phyloP scores from a whole-genome alignment of 2,888 invertebrate species.

The Conops quadrifasciatus region DNA sequence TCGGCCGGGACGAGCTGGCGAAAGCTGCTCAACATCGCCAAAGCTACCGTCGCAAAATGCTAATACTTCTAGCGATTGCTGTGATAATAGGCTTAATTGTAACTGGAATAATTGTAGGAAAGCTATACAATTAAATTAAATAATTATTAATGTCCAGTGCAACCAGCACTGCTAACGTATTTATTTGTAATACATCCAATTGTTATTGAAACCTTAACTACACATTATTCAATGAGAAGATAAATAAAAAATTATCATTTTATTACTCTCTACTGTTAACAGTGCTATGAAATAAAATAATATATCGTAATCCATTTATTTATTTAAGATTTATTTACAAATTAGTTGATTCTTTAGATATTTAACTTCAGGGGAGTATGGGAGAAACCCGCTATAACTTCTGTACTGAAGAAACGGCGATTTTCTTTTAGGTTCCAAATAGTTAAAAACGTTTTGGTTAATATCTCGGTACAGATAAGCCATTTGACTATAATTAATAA shows the following conservation, averaged over 20 bases:
- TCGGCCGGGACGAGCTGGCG: constrained; percentile 80
- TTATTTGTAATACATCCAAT: constrained; percentile 29
- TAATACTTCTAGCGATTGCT: constrained; percentile 75
- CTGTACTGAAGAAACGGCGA: too few species aligned
- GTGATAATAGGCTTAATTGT: constrained; percentile 74
- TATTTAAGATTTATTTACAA: too few species aligned
- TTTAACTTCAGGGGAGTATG: too few species aligned
- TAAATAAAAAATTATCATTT: constrained; percentile 14
- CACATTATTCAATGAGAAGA: constrained; percentile 4
- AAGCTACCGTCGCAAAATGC: constrained; percentile 77
- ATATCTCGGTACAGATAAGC: too few species aligned
- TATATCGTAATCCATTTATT: too few species aligned
- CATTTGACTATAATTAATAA: too few species aligned
- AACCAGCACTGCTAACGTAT: constrained; percentile 20
- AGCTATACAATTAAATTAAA: constrained; percentile 67
- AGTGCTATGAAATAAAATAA: constrained; percentile 26
- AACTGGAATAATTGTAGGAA: constrained; percentile 73
- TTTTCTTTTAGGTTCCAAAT: too few species aligned
- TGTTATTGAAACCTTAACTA: constrained; percentile 31
- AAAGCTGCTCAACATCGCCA: constrained; percentile 84
- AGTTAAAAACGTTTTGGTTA: too few species aligned
- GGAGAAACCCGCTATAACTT: too few species aligned
- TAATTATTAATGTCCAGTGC: constrained; percentile 20
- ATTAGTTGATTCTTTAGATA: too few species aligned
- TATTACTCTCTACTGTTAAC: constrained; percentile 25